Evolutionary conservation across 2,113 vertebrate species (phyloP).

Genomic region (Neoarius graeffei): DNA sequence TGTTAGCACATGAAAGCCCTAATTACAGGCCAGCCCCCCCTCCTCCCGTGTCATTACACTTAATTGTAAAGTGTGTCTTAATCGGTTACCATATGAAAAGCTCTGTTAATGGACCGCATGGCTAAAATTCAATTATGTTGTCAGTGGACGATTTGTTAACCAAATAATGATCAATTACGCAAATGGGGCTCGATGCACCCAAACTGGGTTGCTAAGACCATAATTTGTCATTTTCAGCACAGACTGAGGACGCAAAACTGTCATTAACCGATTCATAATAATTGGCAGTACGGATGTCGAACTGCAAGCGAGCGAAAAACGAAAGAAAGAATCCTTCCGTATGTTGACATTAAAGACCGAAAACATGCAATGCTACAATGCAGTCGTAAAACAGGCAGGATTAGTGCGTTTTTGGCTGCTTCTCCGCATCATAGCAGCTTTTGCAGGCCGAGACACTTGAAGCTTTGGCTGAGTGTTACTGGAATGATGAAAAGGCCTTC

Average conservation of each 20-base stretch:
- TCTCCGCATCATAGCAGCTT: constrained; percentile 52
- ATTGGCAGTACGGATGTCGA: not conserved
- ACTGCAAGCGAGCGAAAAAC: not conserved
- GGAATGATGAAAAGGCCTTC: constrained; percentile 73
- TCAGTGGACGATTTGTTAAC: constrained; percentile 79
- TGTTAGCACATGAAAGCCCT: constrained; percentile 95
- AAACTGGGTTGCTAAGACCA: constrained; percentile 50
- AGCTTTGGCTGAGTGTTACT: constrained; percentile 49
- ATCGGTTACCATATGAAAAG: constrained; percentile 96
- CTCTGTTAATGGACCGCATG: constrained; percentile 89
- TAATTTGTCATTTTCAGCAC: not conserved
- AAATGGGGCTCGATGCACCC: constrained; percentile 59
- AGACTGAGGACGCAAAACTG: not conserved
- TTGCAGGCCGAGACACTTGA: constrained; percentile 52
- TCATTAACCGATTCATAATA: constrained; percentile 18
- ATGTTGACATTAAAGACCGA: not conserved
- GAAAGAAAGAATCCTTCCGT: not conserved
- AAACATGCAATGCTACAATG: not conserved
- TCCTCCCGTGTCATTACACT: constrained; percentile 82
- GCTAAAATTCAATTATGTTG: constrained; percentile 86
- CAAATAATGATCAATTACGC: constrained; percentile 79
- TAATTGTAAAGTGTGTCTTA: constrained; percentile 84
- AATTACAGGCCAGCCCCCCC: constrained; percentile 80
- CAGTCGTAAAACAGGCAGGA: not conserved
- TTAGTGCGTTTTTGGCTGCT: constrained; percentile 46